phyloP scores from a whole-genome alignment of 2,888 invertebrate species.

The Drosophila longiperda region DNA sequence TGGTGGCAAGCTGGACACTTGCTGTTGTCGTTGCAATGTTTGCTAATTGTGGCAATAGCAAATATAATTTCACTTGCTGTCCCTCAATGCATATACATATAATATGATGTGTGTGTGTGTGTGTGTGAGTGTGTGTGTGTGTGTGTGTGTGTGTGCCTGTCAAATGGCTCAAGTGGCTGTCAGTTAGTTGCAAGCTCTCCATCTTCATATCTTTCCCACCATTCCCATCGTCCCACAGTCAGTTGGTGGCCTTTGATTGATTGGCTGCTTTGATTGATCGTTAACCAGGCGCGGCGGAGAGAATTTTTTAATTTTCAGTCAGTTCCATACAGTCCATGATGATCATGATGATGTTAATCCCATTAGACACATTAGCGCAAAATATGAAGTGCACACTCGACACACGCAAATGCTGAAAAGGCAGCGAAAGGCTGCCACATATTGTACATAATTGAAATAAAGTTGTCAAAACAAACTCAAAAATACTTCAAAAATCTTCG shows the following conservation, averaged over 20 bases:
- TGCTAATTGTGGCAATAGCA: constrained; percentile 50
- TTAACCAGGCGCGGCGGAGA: constrained; percentile 15
- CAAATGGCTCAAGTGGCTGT: constrained; percentile 52
- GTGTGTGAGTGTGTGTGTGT: background rate
- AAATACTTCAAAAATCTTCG: constrained; percentile 40
- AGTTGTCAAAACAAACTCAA: constrained; percentile 57
- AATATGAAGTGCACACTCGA: constrained; percentile 6
- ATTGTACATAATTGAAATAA: constrained; percentile 44
- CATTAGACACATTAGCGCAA: constrained; percentile 42
- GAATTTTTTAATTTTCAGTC: constrained; percentile 34
- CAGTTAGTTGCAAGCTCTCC: constrained; percentile 28
- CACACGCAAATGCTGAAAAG: constrained; percentile 18
- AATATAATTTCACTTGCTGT: constrained; percentile 32
- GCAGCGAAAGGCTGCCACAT: constrained; percentile 23
- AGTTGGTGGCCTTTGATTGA: constrained; percentile 50
- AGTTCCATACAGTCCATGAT: constrained; percentile 39
- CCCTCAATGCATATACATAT: background rate
- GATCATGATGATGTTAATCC: constrained; percentile 41
- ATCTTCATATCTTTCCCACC: background rate
- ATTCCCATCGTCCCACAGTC: background rate
- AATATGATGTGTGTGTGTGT: background rate
- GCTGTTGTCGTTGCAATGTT: constrained; percentile 27
- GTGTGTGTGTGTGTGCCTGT: constrained; percentile 24
- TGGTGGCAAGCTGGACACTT: constrained; percentile 14
- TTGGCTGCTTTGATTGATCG: constrained; percentile 62